Evolutionary conservation across 1,140 invertebrate genomes (phyloP).

Genomic region (Bathynomus jamesi): DNA sequence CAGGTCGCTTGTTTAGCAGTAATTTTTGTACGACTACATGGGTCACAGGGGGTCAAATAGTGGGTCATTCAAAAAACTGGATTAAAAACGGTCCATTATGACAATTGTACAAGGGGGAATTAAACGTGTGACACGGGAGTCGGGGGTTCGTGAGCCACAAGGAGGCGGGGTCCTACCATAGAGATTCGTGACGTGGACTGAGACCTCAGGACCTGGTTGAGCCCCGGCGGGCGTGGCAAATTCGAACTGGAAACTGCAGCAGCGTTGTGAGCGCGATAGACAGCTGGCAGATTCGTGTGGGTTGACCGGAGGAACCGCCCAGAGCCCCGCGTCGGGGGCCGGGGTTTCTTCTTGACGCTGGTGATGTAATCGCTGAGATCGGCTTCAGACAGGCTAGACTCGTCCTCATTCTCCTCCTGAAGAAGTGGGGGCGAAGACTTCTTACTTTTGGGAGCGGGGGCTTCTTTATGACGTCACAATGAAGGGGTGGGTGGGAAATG

Average conservation of each 20-base stretch:
- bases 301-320: constrained; percentile 26
- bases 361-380: constrained; percentile 34
- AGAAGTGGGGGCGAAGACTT: constrained; percentile 8
- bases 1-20: too few relatives aligned
- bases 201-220: constrained; percentile 24
- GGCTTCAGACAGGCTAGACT: constrained; percentile 33
- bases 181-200: constrained; percentile 33
- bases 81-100: too few relatives aligned
- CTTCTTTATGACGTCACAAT: not conserved
- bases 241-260: constrained; percentile 20
- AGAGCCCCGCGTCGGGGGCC: constrained; percentile 7
- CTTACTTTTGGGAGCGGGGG: not conserved
- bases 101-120: not conserved
- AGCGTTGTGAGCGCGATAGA: constrained; percentile 13
- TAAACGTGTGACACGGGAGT: not conserved
- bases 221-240: constrained; percentile 20
- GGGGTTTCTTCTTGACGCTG: constrained; percentile 8
- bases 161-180: constrained; percentile 27
- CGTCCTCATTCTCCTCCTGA: constrained; percentile 32
- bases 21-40: too few relatives aligned
- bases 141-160: too few relatives aligned
- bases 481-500: not conserved
- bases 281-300: constrained; percentile 26
- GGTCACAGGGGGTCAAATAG: too few relatives aligned
- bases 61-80: too few relatives aligned